These are phyloP conservation scores for Hyposoter dolosus DNA, from an alignment of 2,888 invertebrate genomes.

Conservation along the genomic window DNA sequence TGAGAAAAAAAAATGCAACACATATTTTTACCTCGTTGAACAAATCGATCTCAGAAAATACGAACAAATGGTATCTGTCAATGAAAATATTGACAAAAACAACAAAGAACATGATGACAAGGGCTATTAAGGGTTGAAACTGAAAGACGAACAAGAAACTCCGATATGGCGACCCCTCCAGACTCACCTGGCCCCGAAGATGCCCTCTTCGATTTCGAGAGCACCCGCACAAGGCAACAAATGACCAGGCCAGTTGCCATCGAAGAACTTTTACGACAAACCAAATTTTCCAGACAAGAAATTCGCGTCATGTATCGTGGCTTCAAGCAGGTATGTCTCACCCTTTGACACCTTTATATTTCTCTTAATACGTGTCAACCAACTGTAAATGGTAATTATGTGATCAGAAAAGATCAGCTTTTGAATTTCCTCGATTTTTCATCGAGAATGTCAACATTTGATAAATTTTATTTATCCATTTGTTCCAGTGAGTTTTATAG, in stretches of 20 bases:
- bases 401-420: not conserved
- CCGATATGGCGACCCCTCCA: constrained; percentile 92
- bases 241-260: constrained; percentile 94
- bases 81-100: constrained; percentile 1
- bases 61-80: not conserved
- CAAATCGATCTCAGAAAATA: not conserved
- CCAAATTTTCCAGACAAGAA: constrained; percentile 97
- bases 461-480: not conserved
- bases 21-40: not conserved
- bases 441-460: not conserved
- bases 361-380: not conserved
- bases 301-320: constrained; percentile 99
- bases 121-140: not conserved
- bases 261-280: constrained; percentile 96
- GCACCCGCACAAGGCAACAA: constrained; percentile 88
- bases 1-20: not conserved
- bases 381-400: not conserved
- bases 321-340: constrained; percentile 93
- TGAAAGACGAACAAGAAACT: not conserved
- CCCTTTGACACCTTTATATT: not conserved
- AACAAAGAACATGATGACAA: constrained; percentile 7
- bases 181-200: constrained; percentile 93
- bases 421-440: not conserved
- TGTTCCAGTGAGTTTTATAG: not conserved
- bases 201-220: constrained; percentile 94